Evolutionary conservation across 2,888 invertebrate genomes (phyloP), one percentile per base, ranked within the genome.

Genomic region (Rotaria sp.): DNA sequence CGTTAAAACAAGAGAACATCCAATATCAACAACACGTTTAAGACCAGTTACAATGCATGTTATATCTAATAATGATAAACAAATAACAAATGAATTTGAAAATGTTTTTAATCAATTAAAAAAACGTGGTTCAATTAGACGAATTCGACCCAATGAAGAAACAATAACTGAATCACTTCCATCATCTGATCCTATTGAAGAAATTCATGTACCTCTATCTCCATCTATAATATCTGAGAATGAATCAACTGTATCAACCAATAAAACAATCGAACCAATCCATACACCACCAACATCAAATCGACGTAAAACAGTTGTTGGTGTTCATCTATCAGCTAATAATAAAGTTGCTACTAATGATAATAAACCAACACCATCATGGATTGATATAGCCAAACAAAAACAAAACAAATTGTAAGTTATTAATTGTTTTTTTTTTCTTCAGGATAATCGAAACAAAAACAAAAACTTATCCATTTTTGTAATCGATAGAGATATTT

Each of bases 301-400:
- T 75, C 75, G 75, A 41, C 75, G 75, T 26, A 75, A 75, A 75
- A 75, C 75, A 41, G 45, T 75, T 38, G 75, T 41, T 75, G 75
- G 75, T 26, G 45, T 75, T 41, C 41, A 41, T 75, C 8, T 75
- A 24, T 21, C 75, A 41, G 45, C 38, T 4, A 41, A 26, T 41
- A 75, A 45, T 75, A 45, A 75, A 41, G 75, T 38, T 21, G 75
- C 75, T 7, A 75, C 75, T 0, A 41, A 38, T 38, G 45, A 75
- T 26, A 75, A 45, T 41, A 67, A 67, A 35, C 67, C 67, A 18
- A n/a, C 67, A 67, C 41, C 75, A 45, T 75, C 75, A 26, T 75
- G 75, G 75, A 45, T 75, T 26, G 45, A 75, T 41, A 75, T 75
- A 45, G 75, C 75, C 26, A 75, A 75, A 45, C 75, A 75, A 75